These are phyloP conservation scores for Drosophila nr. perissopoda DNA, from an alignment of 2,888 invertebrate species.

Conservation along the genomic window DNA sequence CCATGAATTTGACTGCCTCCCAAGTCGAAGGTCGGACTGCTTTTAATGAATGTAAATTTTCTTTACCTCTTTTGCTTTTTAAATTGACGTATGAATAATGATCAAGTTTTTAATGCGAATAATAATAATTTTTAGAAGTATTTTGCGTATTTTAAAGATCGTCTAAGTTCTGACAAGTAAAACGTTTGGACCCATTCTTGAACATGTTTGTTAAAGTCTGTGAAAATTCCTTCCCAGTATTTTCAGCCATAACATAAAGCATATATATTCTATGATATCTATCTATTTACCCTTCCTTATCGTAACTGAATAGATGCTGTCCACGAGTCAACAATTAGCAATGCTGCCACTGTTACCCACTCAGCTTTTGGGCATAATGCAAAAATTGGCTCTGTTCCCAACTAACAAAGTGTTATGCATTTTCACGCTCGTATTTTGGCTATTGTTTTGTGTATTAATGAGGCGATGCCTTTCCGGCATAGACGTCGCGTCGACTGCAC, in stretches of 20 bases:
- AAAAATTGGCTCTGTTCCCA: conserved; percentile 71
- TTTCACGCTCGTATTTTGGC: conserved; percentile 44
- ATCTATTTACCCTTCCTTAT: background rate
- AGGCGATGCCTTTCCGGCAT: conserved; percentile 62
- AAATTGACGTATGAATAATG: background rate
- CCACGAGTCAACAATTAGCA: conserved; percentile 3
- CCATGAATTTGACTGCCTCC: background rate
- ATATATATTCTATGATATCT: background rate
- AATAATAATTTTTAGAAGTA: background rate
- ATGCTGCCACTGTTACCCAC: background rate
- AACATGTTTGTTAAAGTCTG: background rate
- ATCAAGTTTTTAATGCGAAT: background rate
- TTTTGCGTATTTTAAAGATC: background rate
- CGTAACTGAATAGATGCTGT: background rate
- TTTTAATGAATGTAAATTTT: background rate
- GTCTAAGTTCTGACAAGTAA: background rate
- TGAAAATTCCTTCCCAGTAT: background rate
- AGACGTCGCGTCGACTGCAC: conserved; percentile 50
- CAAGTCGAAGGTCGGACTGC: background rate
- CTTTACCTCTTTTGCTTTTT: background rate
- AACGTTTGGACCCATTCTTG: background rate
- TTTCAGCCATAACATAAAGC: no score
- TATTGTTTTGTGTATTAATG: conserved; percentile 70
- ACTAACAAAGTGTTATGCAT: conserved; percentile 57
- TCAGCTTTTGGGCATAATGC: conserved; percentile 54